These are phyloP conservation scores for Butastur rufipennis DNA, from an alignment of 2,113 vertebrate species.

Conservation along the genomic window DNA sequence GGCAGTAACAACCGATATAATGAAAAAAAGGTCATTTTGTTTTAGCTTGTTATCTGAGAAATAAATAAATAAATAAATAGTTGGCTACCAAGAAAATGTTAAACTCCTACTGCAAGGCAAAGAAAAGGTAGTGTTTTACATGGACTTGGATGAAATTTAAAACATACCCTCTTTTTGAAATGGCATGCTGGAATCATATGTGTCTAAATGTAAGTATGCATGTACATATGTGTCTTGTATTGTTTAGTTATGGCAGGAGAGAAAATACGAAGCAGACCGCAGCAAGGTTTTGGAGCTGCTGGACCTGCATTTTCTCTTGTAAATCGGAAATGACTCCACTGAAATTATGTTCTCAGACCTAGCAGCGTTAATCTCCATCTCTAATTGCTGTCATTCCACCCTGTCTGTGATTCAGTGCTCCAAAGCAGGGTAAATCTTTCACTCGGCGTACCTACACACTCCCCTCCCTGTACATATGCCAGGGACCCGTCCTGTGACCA, in stretches of 20 bases:
- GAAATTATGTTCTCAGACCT: not conserved
- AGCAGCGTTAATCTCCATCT: not conserved
- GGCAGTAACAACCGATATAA: not conserved
- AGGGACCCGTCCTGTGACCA: not conserved
- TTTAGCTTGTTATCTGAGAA: not conserved
- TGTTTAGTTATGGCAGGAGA: not conserved
- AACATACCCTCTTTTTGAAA: not conserved
- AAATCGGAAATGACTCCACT: not conserved
- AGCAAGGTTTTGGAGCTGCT: not conserved
- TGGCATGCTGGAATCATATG: not conserved
- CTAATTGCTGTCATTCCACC: not conserved
- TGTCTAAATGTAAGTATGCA: not conserved
- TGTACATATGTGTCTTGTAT: not conserved
- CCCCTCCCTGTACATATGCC: not conserved
- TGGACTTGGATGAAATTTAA: not conserved
- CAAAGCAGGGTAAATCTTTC: not conserved
- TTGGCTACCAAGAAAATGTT: not conserved
- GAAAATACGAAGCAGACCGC: not conserved
- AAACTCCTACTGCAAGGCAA: not conserved
- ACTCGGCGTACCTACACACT: not conserved
- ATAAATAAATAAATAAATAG: too few relatives aligned
- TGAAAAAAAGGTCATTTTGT: not conserved
- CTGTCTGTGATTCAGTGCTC: not conserved
- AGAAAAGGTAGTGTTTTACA: not conserved
- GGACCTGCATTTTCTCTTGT: not conserved